Conservation (phyloP, 2,888 invertebrate genomes). For the Augochlorella aurata region DNA sequence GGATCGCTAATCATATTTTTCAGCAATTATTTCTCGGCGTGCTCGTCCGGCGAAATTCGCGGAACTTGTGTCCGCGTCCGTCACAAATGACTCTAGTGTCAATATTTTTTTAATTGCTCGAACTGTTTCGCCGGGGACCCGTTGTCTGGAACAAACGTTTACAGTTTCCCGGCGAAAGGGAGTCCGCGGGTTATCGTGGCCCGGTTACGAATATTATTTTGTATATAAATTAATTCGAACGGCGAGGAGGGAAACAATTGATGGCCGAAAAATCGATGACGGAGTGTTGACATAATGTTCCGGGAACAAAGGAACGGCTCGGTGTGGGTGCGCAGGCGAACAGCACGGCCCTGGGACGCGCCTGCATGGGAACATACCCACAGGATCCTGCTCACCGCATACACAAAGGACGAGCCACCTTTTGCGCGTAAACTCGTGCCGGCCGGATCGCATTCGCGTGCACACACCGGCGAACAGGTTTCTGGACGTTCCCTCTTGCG, state of each 20-base stretch:
- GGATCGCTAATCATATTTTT: background rate
- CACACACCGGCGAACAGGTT: slow-evolving; percentile 48
- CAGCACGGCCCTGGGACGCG: slow-evolving; percentile 50
- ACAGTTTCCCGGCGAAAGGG: too few species aligned
- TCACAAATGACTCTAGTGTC: too few species aligned
- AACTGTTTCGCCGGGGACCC: too few species aligned
- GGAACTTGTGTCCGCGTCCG: too few species aligned
- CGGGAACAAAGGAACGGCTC: slow-evolving; percentile 16
- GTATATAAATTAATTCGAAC: background rate
- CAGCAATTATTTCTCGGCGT: background rate
- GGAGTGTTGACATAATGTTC: background rate
- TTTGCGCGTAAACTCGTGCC: slow-evolving; percentile 40
- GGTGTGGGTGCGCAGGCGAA: slow-evolving; percentile 4
- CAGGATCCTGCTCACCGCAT: slow-evolving; percentile 44
- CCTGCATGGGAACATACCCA: slow-evolving; percentile 61
- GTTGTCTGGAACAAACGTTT: too few species aligned
- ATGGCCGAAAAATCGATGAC: background rate
- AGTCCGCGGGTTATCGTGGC: too few species aligned
- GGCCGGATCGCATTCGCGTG: slow-evolving; percentile 42
- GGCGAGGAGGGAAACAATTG: background rate
- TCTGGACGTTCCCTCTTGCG: slow-evolving; percentile 43
- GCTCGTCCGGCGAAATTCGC: background rate
- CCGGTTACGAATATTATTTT: too few species aligned
- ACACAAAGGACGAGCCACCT: slow-evolving; percentile 61
- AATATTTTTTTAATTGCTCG: too few species aligned